Percentiles rank a stretch among this genome's conserved stretches.
phyloP scores from a whole-genome alignment of 2,113 vertebrate species.

The Opisthocomus hoazin region DNA sequence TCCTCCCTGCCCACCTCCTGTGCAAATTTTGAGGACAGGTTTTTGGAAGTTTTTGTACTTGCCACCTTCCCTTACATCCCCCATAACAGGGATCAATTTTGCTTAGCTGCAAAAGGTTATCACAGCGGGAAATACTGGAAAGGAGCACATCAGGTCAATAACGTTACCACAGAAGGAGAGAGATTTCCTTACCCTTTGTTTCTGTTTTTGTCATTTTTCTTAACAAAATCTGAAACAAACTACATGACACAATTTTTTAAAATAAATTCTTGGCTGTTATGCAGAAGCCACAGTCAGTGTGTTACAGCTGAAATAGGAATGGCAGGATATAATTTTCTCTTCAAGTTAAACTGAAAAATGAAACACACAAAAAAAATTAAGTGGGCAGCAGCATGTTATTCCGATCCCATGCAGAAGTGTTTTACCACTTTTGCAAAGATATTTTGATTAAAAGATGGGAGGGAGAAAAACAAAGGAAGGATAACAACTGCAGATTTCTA shows the following conservation, averaged over 20 bases:
- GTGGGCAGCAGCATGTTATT: not conserved
- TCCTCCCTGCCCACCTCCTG: accelerated
- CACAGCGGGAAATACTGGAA: not conserved
- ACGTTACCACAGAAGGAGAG: not conserved
- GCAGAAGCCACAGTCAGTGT: not conserved
- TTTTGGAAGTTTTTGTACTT: not conserved
- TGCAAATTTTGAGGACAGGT: not conserved
- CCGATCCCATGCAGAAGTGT: not conserved
- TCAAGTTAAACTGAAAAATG: not conserved
- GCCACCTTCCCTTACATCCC: not conserved
- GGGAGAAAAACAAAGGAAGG: not conserved
- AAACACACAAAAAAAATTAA: not conserved
- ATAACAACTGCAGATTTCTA: not conserved
- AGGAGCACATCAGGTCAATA: not conserved
- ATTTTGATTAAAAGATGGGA: not conserved
- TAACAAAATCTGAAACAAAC: not conserved
- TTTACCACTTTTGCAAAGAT: not conserved
- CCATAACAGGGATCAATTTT: not conserved
- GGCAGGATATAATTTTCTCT: not conserved
- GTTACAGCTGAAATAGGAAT: not conserved
- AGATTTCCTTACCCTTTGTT: not conserved
- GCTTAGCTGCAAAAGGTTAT: not conserved
- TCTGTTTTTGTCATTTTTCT: not conserved
- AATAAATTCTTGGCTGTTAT: not conserved
- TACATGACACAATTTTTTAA: not conserved